Percentiles rank a stretch among this genome's conserved stretches.
These are phyloP conservation scores for Eilema caniola DNA, from an alignment of 2,888 invertebrate genomes.

Conservation along the genomic window DNA sequence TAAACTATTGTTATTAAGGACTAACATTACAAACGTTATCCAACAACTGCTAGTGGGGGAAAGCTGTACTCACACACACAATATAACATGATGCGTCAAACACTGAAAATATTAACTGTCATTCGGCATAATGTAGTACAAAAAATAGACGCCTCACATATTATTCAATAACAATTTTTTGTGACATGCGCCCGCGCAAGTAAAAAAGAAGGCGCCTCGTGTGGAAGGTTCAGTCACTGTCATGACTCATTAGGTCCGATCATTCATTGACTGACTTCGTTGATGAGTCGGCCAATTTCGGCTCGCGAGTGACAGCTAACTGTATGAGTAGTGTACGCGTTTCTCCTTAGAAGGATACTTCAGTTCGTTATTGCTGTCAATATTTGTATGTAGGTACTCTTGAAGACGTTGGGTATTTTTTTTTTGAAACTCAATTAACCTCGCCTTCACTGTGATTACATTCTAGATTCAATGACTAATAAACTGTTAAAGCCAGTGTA, in stretches of 20 bases:
- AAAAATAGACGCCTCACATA: slow-evolving; percentile 33
- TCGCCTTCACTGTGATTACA: too few relatives aligned
- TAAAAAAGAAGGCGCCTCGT: slow-evolving; percentile 48
- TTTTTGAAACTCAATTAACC: background rate
- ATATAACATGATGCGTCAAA: background rate
- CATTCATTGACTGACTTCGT: slow-evolving; percentile 47
- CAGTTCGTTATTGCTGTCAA: slow-evolving; percentile 19
- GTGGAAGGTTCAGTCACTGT: slow-evolving; percentile 40
- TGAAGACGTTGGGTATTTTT: background rate
- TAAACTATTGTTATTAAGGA: background rate
- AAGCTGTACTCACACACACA: background rate
- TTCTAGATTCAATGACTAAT: too few relatives aligned
- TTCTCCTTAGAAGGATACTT: slow-evolving; percentile 7
- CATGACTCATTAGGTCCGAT: slow-evolving; percentile 60
- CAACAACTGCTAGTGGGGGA: slow-evolving; percentile 13
- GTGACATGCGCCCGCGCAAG: slow-evolving; percentile 42
- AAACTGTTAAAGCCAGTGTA: too few relatives aligned
- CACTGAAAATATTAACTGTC: background rate
- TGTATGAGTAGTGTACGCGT: slow-evolving; percentile 13
- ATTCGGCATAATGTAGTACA: slow-evolving; percentile 23
- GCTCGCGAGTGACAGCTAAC: background rate
- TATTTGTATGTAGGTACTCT: background rate
- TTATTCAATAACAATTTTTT: slow-evolving; percentile 48
- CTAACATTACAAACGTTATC: slow-evolving; percentile 3
- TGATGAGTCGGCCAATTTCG: slow-evolving; percentile 26